Evolutionary conservation across 2,797 vertebrate species (phyloP), one percentile per base, ranked within the genome.

Genomic region (Diceros bicornis): DNA sequence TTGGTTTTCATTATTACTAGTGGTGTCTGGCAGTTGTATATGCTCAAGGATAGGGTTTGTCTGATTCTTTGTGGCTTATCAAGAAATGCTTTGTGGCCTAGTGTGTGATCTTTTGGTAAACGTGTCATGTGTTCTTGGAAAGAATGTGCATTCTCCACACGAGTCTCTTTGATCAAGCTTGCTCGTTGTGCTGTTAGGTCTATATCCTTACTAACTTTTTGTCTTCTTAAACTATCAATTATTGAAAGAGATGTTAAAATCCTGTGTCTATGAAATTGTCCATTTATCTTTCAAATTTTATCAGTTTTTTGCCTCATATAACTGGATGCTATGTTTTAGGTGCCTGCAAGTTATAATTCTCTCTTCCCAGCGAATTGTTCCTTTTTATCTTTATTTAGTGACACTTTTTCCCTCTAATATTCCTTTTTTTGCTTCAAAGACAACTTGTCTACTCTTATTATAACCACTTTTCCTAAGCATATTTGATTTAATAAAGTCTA

Each of bases 401-500:
- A 92, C 61, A 32, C 47, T 64, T 52, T 52, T 21, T 27, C 0
- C 29, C 75, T 10, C 17, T 18, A 71, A 69, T 69, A 69, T 55
- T 61, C 6, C 23, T 64, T 37, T 72, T 72, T 87, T 61, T 44
- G 37, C 29, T 68, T 97, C 44, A 84, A 71, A 66, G 78, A 69
- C 57, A 83, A 57, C 21, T 81, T 72, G 18, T 89, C 50, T 50
- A 7, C 29, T 61, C 41, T 83, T 57, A 66, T 25, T 71, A 78
- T 29, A 85, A 55, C 64, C 20, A 29, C 34, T 84, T 95, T 89
- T 87, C 68, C 69, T 66, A 81, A 89, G 4, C n/a, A 91, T 17
- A 32, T 29, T 68, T 75, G 32, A 41, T 77, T 84, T 97, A 89
- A 82, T 72, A 66, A 81, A 89, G 55, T 57, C 59, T 84, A 20